Conservation (phyloP, 2,888 invertebrate species). For the Elgonia sp. region DNA sequence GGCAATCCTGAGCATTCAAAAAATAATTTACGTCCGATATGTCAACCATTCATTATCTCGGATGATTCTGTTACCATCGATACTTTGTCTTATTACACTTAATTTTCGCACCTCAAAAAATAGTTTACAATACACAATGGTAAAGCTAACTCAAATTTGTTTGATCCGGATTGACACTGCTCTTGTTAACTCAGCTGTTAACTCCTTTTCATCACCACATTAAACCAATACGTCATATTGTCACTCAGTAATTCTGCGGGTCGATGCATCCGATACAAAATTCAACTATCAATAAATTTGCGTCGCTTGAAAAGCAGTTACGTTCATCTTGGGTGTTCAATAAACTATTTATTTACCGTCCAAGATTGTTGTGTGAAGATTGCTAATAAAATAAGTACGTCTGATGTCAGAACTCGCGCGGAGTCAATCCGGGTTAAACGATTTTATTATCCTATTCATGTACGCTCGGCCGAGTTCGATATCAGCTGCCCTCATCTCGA, state of each 20-base stretch:
- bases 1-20: slow-evolving; percentile 75
- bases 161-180: slow-evolving; percentile 55
- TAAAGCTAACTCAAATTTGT: slow-evolving; percentile 59
- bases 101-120: slow-evolving; percentile 76
- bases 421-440: slow-evolving; percentile 74
- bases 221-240: slow-evolving; percentile 31
- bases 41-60: slow-evolving; percentile 76
- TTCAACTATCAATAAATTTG: slow-evolving; percentile 30
- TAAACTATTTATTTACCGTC: slow-evolving; percentile 28
- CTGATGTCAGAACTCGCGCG: slow-evolving; percentile 48
- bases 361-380: slow-evolving; percentile 62
- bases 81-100: slow-evolving; percentile 59
- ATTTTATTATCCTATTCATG: slow-evolving; percentile 68
- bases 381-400: slow-evolving; percentile 65
- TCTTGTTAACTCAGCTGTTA: slow-evolving; percentile 44
- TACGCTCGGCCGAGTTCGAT: slow-evolving; percentile 43
- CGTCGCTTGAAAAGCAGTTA: slow-evolving; percentile 24
- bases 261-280: slow-evolving; percentile 22
- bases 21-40: slow-evolving; percentile 78
- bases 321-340: slow-evolving; percentile 59
- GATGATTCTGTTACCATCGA: slow-evolving; percentile 75
- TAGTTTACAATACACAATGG: slow-evolving; percentile 76
- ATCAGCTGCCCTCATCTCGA: slow-evolving; percentile 69
- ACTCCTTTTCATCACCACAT: slow-evolving; percentile 46
- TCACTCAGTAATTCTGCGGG: slow-evolving; percentile 25